Evolutionary conservation across 2,113 vertebrate genomes (phyloP), one percentile per base, ranked within the genome.

Genomic region (Pogonocichla stellata): DNA sequence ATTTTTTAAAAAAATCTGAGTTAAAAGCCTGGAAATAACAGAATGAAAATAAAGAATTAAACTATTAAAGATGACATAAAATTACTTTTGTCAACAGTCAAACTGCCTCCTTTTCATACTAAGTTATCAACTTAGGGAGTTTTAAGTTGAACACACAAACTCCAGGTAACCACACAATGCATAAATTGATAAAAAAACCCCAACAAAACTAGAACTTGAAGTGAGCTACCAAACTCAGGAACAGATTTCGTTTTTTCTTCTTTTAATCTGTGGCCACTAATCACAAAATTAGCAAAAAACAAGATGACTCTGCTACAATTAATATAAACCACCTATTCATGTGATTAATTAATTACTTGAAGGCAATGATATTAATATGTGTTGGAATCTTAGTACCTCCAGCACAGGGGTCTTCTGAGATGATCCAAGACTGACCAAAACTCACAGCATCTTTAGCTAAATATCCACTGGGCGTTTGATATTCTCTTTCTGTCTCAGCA

Each of bases 371-470:
- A 65, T 53, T 77, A 50, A 48, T 67, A 20, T 45, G 17, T 62
- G 14, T 82, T 84, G 50, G 36, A 67, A 43, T 65, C 17, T 89
- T 69, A 33, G 19, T 97, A 98, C 96, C 95, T 96, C 92, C 96
- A 83, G 80, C 28, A 95, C 98, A 99, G 64, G 97, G 97, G 42
- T 97, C 88, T 85, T 97, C 97, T 56, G 98, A 38, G 81, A 98
- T 61, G 60, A 98, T 97, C 98, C 98, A 99, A 67, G 98, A 98
- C 75, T 98, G 98, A 83, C 95, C 96, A 77, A 97, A 98, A 92
- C 98, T 98, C 78, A 88, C 80, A 64, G 97, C 64, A 75, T 97
- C 97, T 93, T 97, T 97, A 67, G 96, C 93, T 88, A 96, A 11
- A 47, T 96, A 96, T 51, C 97, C 93, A 34, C 94, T 98, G 57